Conservation (phyloP, 2,888 invertebrate genomes). For the Acheta domesticus region DNA sequence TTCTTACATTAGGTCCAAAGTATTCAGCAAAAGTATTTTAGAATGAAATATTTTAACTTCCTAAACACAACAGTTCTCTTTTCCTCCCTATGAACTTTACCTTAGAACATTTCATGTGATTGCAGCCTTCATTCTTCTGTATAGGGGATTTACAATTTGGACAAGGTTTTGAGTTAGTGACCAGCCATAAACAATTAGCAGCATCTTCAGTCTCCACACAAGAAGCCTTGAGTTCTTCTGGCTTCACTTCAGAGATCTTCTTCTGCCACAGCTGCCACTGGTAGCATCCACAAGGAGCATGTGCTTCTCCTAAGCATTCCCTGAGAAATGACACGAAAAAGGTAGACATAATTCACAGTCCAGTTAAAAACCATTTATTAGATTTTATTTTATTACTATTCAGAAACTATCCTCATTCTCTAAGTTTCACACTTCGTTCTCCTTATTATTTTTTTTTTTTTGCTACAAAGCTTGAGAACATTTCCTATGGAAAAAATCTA, state of each 20-base stretch:
- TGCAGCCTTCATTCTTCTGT: conserved; percentile 69
- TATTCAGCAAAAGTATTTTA: no score
- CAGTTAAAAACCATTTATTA: no score
- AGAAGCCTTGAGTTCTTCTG: conserved; percentile 56
- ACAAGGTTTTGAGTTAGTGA: conserved; percentile 67
- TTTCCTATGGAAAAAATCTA: no score
- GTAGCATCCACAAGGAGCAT: conserved; percentile 64
- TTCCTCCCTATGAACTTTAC: conserved; percentile 44
- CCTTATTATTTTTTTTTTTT: no score
- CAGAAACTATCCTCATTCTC: no score
- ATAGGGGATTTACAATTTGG: conserved; percentile 68
- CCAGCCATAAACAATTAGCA: conserved; percentile 64
- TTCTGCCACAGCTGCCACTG: conserved; percentile 61
- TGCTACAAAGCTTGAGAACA: no score
- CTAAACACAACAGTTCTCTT: no score
- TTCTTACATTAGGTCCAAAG: no score
- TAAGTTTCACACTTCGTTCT: no score
- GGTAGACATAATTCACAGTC: no score
- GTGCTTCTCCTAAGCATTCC: conserved; percentile 60
- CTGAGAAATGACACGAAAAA: conserved; percentile 41
- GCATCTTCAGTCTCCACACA: conserved; percentile 58
- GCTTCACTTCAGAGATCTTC: conserved; percentile 62
- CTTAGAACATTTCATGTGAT: conserved; percentile 70
- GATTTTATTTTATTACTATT: no score
- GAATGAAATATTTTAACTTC: no score